These are phyloP conservation scores for Nothocercus julius DNA, from an alignment of 2,113 vertebrate genomes.

Conservation along the genomic window DNA sequence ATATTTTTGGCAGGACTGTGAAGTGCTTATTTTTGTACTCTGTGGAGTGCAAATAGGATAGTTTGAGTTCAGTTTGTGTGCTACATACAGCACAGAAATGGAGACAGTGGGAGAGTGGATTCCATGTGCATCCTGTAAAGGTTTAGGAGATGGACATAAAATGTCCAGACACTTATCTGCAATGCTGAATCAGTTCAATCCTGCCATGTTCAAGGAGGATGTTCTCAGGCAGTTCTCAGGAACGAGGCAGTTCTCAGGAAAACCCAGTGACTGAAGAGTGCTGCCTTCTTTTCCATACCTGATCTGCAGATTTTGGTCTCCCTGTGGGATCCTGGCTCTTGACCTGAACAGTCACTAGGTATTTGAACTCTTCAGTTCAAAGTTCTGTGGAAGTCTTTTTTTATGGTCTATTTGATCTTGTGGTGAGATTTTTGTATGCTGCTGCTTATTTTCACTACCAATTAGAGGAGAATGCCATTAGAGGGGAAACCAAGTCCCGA, in stretches of 20 bases:
- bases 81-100: not conserved
- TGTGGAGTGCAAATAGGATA: not conserved
- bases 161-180: accelerated
- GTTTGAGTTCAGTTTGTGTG: not conserved
- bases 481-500: not conserved
- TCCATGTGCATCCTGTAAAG: accelerated
- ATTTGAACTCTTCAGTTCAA: not conserved
- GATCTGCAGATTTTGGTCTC: not conserved
- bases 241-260: not conserved
- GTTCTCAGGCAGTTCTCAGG: not conserved
- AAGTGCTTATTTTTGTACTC: conserved; percentile 11
- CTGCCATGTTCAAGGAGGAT: not conserved
- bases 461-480: not conserved
- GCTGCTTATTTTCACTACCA: not conserved
- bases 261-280: not conserved
- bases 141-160: accelerated
- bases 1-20: conserved; percentile 20
- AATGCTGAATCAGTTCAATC: accelerated
- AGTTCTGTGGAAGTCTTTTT: not conserved
- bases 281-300: not conserved
- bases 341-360: not conserved
- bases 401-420: not conserved
- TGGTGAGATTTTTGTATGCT: not conserved
- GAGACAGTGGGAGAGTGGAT: not conserved
- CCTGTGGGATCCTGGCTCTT: not conserved